phyloP scores from a whole-genome alignment of 2,113 vertebrate species.

The Vidua chalybeata region DNA sequence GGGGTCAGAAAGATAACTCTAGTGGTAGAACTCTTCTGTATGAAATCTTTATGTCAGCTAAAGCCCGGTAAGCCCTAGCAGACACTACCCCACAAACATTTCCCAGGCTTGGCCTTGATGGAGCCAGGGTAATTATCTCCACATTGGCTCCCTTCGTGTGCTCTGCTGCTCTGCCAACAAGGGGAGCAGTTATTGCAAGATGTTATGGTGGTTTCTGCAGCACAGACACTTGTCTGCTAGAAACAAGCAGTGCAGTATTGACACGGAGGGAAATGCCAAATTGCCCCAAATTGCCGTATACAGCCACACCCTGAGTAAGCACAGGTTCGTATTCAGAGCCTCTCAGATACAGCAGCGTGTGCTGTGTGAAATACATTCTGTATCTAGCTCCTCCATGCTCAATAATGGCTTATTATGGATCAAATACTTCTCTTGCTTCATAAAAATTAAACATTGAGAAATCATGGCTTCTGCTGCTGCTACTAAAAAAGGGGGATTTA shows the following conservation, averaged over 20 bases:
- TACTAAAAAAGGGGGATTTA: neutral
- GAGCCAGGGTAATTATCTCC: slow-evolving; percentile 48
- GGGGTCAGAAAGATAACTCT: slow-evolving; percentile 5
- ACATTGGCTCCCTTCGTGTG: neutral
- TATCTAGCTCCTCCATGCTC: neutral
- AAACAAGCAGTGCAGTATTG: slow-evolving; percentile 46
- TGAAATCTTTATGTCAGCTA: slow-evolving; percentile 22
- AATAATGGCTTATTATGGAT: neutral
- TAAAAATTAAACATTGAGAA: neutral
- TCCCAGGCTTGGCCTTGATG: neutral
- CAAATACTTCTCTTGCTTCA: neutral
- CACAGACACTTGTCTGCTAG: slow-evolving; percentile 16
- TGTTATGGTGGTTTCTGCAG: slow-evolving; percentile 21
- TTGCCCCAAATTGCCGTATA: neutral
- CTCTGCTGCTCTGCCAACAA: slow-evolving; percentile 24
- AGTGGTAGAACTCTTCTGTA: neutral
- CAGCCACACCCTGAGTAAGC: slow-evolving; percentile 36
- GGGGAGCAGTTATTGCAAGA: slow-evolving; percentile 28
- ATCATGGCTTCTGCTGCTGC: neutral
- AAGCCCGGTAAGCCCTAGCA: neutral
- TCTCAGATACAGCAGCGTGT: neutral
- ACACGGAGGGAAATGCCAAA: slow-evolving; percentile 5
- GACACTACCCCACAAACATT: slow-evolving; percentile 7
- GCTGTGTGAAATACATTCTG: neutral
- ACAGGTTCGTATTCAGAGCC: neutral